Base-by-base conservation (phyloP, 2,888 invertebrate species). In the Odiellus spinosus region DNA sequence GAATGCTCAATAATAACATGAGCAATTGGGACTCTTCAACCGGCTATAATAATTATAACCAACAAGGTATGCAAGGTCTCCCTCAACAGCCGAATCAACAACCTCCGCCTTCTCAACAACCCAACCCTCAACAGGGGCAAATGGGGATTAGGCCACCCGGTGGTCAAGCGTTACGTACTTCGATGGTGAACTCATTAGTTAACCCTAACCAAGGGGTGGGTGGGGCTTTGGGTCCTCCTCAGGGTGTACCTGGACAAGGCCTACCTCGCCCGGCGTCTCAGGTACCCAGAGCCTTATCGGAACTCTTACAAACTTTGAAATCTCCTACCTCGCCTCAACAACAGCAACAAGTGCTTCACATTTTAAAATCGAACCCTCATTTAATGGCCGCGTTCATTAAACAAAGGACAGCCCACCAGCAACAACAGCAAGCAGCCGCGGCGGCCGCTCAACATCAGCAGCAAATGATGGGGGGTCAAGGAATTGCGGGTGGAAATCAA, bases 331-430 rank as follows among this genome's bases (percentile, higher is more conserved):
- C 85, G 42, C 83, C 82, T 55, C 87, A 91, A 63, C 91, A 93
- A 63, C 91, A 93, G 62, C 82, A 82, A 62, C 82, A 85, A 68
- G 63, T 71, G 78, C 72, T 91, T 53, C 78, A 81, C 61, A 87
- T 93, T 61, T 75, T 93, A 54, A 90, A 90, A 68, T 81, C 83
- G 55, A 88, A 91, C 70, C 93, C 93, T 36, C 86, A 85, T 59
- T 73, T 95, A 41, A 91, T 93, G 87, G 87, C 90, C 47, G 87
- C 90, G 46, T 88, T 88, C 63, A 83, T 93, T 56, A 87, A 88
- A 62, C 85, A 86, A 66, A 73, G 84, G 63, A 79, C 82, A 70
- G 77, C 75, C 56, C 54, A 63, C 56, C 59, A 67, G 38, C 12
- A 46, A 36, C 19, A 56, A 55, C 18, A 47, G 44, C 17, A 48